Percentiles rank a stretch among this genome's conserved stretches.
Evolutionary conservation across 1,140 invertebrate species (phyloP).

Genomic region (Drosophila sp.): DNA sequence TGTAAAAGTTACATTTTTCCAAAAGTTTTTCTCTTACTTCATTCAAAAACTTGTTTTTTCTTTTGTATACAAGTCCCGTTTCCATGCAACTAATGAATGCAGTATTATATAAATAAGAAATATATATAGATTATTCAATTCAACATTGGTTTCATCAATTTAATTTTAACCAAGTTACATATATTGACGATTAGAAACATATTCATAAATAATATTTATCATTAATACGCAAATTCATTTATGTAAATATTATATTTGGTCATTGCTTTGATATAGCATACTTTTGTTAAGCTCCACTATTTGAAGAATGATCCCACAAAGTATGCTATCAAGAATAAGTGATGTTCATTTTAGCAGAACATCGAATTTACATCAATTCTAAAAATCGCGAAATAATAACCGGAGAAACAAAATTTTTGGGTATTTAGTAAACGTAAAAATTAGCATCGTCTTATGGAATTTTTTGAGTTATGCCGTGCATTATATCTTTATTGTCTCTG

Average conservation of each 20-base stretch:
- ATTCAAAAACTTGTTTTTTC: conserved; percentile 5
- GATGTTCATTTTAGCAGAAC: no score
- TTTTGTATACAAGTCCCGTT: conserved; percentile 7
- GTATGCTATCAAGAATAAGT: conserved; percentile 3
- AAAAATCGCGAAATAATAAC: no score
- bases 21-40: neutral
- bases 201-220: no score
- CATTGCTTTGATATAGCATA: neutral
- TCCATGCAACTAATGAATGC: conserved; percentile 4
- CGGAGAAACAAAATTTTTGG: no score
- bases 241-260: no score
- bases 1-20: neutral
- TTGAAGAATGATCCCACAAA: neutral
- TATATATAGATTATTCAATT: conserved; percentile 7
- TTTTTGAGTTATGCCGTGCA: no score
- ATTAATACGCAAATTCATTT: no score
- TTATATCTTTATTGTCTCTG: neutral
- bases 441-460: no score
- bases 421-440: no score
- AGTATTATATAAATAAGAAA: conserved; percentile 1
- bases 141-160: neutral
- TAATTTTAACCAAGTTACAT: neutral
- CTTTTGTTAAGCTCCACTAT: neutral
- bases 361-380: no score
- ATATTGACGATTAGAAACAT: no score